Percentiles rank a stretch among this genome's conserved stretches.
phyloP scores from a whole-genome alignment of 2,888 invertebrate species.

The Lottia gigantea region DNA sequence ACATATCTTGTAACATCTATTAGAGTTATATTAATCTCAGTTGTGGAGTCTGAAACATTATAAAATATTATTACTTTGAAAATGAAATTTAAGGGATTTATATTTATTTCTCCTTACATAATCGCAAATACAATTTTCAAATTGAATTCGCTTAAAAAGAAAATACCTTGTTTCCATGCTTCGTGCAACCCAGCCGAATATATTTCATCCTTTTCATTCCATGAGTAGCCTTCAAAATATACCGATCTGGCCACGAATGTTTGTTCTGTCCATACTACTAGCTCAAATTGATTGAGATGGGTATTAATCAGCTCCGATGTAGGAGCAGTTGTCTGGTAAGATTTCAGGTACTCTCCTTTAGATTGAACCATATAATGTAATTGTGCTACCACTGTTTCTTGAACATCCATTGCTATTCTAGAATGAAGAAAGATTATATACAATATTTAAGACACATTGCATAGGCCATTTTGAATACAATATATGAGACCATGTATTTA shows the following conservation, averaged over 20 bases:
- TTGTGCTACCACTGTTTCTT: background rate
- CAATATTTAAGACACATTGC: too few relatives aligned
- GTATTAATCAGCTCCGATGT: background rate
- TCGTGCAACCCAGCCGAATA: background rate
- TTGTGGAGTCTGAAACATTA: background rate
- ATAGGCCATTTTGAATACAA: too few relatives aligned
- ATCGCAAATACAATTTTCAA: too few relatives aligned
- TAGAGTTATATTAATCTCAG: background rate
- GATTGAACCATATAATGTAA: background rate
- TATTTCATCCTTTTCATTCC: background rate
- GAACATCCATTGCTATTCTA: too few relatives aligned
- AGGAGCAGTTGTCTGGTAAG: background rate
- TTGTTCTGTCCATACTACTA: background rate
- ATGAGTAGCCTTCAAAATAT: background rate
- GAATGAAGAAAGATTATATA: too few relatives aligned
- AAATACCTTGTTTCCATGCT: conserved; percentile 1
- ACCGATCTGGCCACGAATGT: background rate
- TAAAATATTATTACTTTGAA: background rate
- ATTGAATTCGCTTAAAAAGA: too few relatives aligned
- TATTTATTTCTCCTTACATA: too few relatives aligned
- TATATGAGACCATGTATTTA: too few relatives aligned
- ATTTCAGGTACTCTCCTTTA: background rate
- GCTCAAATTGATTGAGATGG: background rate
- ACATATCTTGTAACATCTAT: background rate
- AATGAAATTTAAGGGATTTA: too few relatives aligned